Evolutionary conservation across 2,888 invertebrate species (phyloP), one percentile per base, ranked within the genome.

Genomic region (Polyommatus iphigenia): DNA sequence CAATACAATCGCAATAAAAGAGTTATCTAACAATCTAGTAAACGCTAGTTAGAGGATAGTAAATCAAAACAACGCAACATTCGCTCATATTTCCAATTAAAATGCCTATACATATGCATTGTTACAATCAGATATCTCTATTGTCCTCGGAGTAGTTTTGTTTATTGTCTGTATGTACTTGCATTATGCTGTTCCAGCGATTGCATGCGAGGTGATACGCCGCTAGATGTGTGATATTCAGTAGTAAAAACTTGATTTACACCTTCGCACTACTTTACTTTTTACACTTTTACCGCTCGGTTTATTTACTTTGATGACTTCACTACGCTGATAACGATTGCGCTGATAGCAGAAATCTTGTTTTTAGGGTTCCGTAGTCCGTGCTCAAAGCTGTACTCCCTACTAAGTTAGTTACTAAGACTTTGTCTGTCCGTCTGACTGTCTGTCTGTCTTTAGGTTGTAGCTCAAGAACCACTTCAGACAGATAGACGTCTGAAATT

Each of bases 31-130:
- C 77, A 80, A 82, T 82, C 81, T 79, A 80, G 73, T 78, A 80
- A 81, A 84, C 81, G 82, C 82, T 82, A 82, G 81, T 82, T 87
- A 89, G 88, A 86, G 84, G 84, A 82, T 84, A 85, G 83, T 86
- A 86, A 88, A 88, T 87, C 87, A 87, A 83, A 88, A 88, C 88
- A 86, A 83, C 83, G 84, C 83, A 84, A 85, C 86, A 88, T 85
- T 88, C 84, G 83, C 89, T 93, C 91, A 87, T 89, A 91, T 93
- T 91, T 89, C 93, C 89, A 91, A 91, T 93, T 92, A 92, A 91
- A 90, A 91, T 91, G 89, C 91, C 91, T 90, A 87, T 89, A 88
- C 87, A 86, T 88, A 88, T 88, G 90, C 89, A 88, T 87, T 87
- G 89, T 87, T 87, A 87, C 85, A 91, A 91, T 92, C 91, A 87